Evolutionary conservation across 2,113 vertebrate genomes (phyloP).

Genomic region (Aptenodytes forsteri): DNA sequence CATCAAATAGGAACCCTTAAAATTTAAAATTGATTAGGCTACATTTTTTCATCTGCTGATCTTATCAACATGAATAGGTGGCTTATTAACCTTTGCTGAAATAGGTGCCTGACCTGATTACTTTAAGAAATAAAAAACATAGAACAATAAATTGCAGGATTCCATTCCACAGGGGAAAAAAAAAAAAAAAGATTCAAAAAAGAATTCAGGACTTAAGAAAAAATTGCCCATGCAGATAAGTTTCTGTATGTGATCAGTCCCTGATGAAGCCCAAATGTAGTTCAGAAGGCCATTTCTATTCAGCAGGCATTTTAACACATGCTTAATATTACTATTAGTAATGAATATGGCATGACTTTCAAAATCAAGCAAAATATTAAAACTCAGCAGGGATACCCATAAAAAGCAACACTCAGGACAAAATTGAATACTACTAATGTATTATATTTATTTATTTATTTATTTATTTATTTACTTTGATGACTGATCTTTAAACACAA

Average conservation of each 20-base stretch:
- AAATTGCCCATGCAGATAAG: neutral
- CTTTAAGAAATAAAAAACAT: neutral
- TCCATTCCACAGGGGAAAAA: neutral
- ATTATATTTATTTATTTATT: neutral
- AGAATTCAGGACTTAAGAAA: neutral
- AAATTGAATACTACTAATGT: neutral
- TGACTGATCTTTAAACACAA: neutral
- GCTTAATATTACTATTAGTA: neutral
- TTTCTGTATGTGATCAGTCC: neutral
- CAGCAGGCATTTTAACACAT: neutral
- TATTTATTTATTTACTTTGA: neutral
- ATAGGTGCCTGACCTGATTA: neutral
- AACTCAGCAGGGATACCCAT: neutral
- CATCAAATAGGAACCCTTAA: accelerated
- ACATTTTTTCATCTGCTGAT: neutral
- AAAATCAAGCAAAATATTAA: constrained; percentile 15
- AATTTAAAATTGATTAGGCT: neutral
- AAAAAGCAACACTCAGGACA: neutral
- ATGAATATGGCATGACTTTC: neutral
- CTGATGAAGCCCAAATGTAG: neutral
- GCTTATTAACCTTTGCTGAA: neutral
- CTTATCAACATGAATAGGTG: neutral
- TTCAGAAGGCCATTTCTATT: neutral
- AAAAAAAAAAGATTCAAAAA: neutral
- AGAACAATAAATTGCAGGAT: neutral